phyloP scores from a whole-genome alignment of 1,140 invertebrate species.

The Hypothenemus hampei region DNA sequence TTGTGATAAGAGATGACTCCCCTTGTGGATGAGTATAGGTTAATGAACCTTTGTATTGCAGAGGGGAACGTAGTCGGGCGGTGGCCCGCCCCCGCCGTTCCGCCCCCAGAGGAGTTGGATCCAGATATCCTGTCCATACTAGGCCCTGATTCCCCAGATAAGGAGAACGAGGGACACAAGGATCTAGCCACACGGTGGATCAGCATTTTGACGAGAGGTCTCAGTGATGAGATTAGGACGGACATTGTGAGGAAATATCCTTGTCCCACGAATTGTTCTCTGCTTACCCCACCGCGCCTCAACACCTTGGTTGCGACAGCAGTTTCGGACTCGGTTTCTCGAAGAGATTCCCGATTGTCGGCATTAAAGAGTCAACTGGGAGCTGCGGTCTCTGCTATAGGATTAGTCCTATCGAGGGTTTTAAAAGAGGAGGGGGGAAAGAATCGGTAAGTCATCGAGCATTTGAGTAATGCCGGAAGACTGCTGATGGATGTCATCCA shows the following conservation, averaged over 20 bases:
- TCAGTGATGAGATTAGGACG: background rate
- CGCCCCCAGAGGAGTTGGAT: no score
- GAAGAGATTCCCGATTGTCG: background rate
- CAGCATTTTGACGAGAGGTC: background rate
- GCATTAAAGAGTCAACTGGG: background rate
- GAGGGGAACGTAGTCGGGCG: no score
- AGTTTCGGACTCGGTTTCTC: background rate
- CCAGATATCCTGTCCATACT: no score
- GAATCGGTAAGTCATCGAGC: background rate
- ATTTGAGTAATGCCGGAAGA: background rate
- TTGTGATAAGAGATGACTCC: no score
- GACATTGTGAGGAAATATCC: background rate
- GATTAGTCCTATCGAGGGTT: background rate
- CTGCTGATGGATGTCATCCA: background rate
- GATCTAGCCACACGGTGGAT: background rate
- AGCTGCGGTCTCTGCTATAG: background rate
- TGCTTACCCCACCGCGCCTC: background rate
- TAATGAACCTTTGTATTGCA: no score
- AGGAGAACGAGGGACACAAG: background rate
- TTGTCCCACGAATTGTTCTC: background rate
- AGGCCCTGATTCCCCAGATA: no score
- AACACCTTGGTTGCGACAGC: background rate
- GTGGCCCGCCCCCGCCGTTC: no score
- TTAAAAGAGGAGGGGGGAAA: background rate
- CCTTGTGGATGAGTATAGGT: no score